Conservation (phyloP, 2,797 vertebrate genomes). For the Anisognathus igniventris region DNA sequence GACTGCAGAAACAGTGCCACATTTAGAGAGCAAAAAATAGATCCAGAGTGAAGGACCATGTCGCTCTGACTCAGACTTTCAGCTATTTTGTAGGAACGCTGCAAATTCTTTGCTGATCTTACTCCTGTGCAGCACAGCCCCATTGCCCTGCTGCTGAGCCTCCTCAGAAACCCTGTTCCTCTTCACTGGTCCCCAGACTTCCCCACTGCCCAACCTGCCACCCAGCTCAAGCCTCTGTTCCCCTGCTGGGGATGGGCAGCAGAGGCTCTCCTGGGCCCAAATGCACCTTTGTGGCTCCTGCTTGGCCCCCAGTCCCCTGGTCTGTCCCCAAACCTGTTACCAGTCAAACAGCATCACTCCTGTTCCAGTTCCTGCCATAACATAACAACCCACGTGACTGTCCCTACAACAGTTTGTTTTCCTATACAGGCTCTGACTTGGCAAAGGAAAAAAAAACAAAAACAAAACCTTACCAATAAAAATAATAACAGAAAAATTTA, state of each 20-base stretch:
- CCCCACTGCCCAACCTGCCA: neutral
- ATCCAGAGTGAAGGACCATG: neutral
- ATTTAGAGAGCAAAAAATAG: neutral
- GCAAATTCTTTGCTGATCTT: neutral
- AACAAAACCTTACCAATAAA: neutral
- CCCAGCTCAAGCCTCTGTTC: neutral
- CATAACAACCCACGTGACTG: neutral
- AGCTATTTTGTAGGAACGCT: neutral
- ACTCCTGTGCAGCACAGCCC: neutral
- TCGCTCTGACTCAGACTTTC: neutral
- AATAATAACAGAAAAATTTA: neutral
- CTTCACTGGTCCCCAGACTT: accelerated
- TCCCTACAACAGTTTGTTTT: neutral
- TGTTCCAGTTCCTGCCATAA: neutral
- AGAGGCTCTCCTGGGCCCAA: neutral
- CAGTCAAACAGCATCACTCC: neutral
- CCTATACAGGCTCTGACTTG: neutral
- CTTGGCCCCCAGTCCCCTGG: neutral
- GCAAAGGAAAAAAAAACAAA: neutral
- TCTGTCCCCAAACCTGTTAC: neutral
- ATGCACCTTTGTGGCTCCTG: neutral
- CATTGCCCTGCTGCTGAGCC: neutral
- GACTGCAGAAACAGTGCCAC: neutral
- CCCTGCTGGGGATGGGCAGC: neutral
- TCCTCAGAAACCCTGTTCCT: neutral